Evolutionary conservation across 2,797 vertebrate species (phyloP).

Genomic region (Pseudomugil tenellus): DNA sequence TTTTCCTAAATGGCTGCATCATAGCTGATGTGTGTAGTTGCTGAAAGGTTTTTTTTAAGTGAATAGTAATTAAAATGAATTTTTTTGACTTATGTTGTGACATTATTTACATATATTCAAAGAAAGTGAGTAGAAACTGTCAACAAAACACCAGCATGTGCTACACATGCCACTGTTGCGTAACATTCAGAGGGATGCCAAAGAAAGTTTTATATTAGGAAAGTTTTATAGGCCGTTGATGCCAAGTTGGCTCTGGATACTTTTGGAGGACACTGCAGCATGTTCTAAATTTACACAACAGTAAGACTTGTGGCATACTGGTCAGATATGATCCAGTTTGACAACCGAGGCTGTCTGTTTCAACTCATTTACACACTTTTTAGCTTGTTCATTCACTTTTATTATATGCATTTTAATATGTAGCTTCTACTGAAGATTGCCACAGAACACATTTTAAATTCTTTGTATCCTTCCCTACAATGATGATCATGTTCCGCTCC

Average conservation of each 20-base stretch:
- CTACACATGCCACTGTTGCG: conserved; percentile 23
- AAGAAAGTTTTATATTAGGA: no score
- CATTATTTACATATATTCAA: neutral
- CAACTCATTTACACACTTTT: neutral
- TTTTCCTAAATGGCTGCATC: neutral
- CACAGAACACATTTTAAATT: neutral
- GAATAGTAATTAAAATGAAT: neutral
- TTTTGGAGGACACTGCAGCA: conserved; percentile 8
- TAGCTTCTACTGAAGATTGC: neutral
- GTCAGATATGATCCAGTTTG: neutral
- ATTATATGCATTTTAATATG: neutral
- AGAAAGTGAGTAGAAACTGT: conserved; percentile 28
- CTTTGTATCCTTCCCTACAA: neutral
- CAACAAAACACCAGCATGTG: conserved; percentile 15
- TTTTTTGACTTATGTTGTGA: neutral
- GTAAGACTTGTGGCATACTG: neutral
- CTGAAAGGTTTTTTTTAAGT: neutral
- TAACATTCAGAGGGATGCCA: conserved; percentile 31
- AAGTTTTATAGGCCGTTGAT: conserved; percentile 21
- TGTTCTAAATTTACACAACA: conserved; percentile 28
- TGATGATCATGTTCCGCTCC: neutral
- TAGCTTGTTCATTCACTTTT: neutral
- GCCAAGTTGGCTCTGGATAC: conserved; percentile 12
- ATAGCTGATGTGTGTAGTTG: neutral
- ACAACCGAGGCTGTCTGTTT: neutral